Percentiles rank a stretch among this genome's conserved stretches.
These are phyloP conservation scores for Megalonaias nervosa DNA, from an alignment of 1,140 invertebrate species.

Conservation along the genomic window DNA sequence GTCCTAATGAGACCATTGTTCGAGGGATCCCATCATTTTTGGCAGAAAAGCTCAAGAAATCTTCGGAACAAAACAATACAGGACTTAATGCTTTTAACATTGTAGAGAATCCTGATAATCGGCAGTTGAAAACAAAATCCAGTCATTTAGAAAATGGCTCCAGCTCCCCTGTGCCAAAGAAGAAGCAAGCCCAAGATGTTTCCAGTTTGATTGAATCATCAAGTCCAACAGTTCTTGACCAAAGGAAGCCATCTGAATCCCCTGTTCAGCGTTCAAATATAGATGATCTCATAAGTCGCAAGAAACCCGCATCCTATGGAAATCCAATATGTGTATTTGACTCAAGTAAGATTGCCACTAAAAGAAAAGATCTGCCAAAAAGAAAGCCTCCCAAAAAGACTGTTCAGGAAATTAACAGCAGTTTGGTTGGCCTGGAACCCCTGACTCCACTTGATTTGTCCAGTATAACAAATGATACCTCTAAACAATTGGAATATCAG, in stretches of 20 bases:
- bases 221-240: conserved; percentile 13
- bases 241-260: conserved; percentile 11
- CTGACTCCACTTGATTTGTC: conserved; percentile 43
- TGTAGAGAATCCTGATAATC: background rate
- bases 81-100: background rate
- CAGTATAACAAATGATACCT: conserved; percentile 35
- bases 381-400: conserved; percentile 28
- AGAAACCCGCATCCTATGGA: conserved; percentile 18
- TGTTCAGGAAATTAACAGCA: conserved; percentile 42
- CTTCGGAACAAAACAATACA: conserved; percentile 14
- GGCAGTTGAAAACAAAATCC: conserved; percentile 22
- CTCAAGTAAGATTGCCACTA: conserved; percentile 41
- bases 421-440: conserved; percentile 32
- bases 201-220: background rate
- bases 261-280: conserved; percentile 30
- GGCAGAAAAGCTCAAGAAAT: conserved; percentile 18
- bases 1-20: conserved; percentile 7
- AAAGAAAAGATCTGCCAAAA: conserved; percentile 32
- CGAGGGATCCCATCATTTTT: conserved; percentile 33
- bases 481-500: conserved; percentile 29
- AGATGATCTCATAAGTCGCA: conserved; percentile 40
- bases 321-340: conserved; percentile 39
- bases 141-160: conserved; percentile 37
- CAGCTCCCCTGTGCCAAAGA: conserved; percentile 41
- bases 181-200: conserved; percentile 26